phyloP scores from a whole-genome alignment of 2,113 vertebrate genomes.

The Tetrao urogallus region DNA sequence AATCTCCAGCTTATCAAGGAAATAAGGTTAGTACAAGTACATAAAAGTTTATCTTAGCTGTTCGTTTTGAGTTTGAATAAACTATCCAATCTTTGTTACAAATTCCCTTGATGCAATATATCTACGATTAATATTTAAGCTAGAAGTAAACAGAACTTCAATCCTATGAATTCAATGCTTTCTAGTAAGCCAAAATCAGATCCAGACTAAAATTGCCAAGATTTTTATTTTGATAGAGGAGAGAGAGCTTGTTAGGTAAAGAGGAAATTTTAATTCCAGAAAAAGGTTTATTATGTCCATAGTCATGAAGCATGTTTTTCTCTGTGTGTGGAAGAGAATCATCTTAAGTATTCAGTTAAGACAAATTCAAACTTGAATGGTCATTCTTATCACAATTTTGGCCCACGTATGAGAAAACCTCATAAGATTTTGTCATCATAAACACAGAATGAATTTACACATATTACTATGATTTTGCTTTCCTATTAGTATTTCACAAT shows the following conservation, averaged over 20 bases:
- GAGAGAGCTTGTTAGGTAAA: background rate
- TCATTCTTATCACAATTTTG: background rate
- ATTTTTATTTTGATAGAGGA: background rate
- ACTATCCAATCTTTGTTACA: background rate
- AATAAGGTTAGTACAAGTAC: background rate
- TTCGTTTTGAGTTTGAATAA: background rate
- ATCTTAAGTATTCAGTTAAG: background rate
- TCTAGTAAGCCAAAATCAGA: background rate
- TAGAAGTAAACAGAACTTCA: background rate
- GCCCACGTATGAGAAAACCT: background rate
- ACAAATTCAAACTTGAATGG: background rate
- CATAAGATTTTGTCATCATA: background rate
- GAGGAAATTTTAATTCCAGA: background rate
- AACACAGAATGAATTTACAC: background rate
- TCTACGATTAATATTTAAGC: background rate
- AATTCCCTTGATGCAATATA: background rate
- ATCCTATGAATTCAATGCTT: background rate
- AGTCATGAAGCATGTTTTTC: background rate
- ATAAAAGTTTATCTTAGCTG: background rate
- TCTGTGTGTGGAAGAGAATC: background rate
- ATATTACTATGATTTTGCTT: background rate
- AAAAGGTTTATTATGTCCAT: background rate
- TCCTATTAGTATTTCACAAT: background rate
- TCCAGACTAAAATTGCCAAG: background rate
- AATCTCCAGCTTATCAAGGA: background rate